Evolutionary conservation across 2,797 vertebrate genomes (phyloP).

Genomic region (Tenualosa ilisha): DNA sequence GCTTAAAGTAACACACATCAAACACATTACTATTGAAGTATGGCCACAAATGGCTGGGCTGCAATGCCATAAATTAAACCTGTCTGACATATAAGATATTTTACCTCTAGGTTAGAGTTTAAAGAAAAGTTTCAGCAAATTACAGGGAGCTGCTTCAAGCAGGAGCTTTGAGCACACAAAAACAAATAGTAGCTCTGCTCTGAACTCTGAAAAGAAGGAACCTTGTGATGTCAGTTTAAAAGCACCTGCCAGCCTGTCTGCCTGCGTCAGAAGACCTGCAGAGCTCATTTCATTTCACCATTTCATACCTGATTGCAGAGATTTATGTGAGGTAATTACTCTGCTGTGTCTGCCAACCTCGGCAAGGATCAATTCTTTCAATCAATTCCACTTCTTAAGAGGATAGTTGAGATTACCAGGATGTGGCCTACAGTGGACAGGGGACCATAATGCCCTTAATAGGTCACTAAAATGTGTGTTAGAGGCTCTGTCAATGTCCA

Average conservation of each 20-base stretch:
- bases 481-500: conserved; percentile 62
- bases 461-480: conserved; percentile 75
- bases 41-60: neutral
- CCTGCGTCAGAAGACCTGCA: neutral
- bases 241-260: neutral
- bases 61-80: neutral
- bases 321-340: conserved; percentile 79
- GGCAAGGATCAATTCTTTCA: conserved; percentile 77
- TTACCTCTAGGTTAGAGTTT: conserved; percentile 1
- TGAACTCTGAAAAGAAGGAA: neutral
- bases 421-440: conserved; percentile 62
- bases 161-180: neutral
- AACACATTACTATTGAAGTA: conserved; percentile 7
- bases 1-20: conserved; percentile 15
- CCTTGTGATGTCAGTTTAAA: conserved; percentile 28
- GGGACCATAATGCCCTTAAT: conserved; percentile 74
- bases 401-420: conserved; percentile 75
- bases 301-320: conserved; percentile 72
- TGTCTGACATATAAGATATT: conserved; percentile 15
- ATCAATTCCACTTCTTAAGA: conserved; percentile 80
- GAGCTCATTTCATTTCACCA: conserved; percentile 54
- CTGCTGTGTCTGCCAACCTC: conserved; percentile 67
- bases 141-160: conserved; percentile 22
- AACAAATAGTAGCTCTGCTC: neutral
- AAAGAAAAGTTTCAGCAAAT: neutral